phyloP scores from a whole-genome alignment of 2,113 vertebrate species.

The Pionites leucogaster region DNA sequence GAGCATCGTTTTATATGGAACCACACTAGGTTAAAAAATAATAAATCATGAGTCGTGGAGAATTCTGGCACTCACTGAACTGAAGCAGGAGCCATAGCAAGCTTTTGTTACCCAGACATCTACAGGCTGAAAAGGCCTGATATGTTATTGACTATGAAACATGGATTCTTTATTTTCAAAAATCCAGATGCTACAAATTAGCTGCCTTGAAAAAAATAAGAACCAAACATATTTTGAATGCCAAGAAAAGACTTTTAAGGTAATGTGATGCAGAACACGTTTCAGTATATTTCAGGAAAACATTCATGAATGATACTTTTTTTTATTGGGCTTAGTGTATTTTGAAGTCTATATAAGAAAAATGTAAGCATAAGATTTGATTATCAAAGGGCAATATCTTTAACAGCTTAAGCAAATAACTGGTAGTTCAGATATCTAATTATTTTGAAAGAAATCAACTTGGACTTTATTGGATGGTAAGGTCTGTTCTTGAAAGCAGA shows the following conservation, averaged over 20 bases:
- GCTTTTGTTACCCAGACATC: not conserved
- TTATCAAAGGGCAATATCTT: not conserved
- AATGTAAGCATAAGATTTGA: not conserved
- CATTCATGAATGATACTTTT: not conserved
- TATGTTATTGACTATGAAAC: not conserved
- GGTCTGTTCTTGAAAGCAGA: not conserved
- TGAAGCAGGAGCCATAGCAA: not conserved
- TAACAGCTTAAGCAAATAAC: not conserved
- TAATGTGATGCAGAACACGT: not conserved
- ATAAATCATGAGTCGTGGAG: not conserved
- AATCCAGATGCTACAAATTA: not conserved
- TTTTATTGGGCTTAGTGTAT: not conserved
- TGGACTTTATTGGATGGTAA: not conserved
- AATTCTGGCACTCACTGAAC: not conserved
- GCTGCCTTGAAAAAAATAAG: not conserved
- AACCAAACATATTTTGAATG: not conserved
- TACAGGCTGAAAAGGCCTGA: not conserved
- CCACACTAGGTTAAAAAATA: not conserved
- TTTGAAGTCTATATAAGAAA: not conserved
- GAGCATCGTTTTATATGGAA: not conserved
- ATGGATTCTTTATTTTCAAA: not conserved
- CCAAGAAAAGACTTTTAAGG: not conserved
- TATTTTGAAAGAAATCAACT: not conserved
- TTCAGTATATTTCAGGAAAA: not conserved
- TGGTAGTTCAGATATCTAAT: not conserved